Evolutionary conservation across 2,797 vertebrate species (phyloP).

Genomic region (Tenualosa ilisha): DNA sequence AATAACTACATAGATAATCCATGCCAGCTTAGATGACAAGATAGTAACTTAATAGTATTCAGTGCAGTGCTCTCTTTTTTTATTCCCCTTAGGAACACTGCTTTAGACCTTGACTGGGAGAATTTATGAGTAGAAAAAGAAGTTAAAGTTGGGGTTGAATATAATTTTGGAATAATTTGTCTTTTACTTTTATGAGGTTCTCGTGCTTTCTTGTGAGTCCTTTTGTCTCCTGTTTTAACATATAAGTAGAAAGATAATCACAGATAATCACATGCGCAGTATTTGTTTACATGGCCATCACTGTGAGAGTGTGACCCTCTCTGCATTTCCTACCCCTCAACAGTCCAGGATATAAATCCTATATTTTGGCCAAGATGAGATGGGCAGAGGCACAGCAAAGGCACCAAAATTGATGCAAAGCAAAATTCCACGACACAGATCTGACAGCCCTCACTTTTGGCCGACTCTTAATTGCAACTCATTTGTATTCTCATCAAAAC

Average conservation of each 20-base stretch:
- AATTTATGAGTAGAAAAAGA: neutral
- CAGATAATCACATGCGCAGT: neutral
- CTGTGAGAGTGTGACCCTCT: neutral
- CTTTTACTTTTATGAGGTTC: neutral
- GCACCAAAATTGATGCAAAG: neutral
- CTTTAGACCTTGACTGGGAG: neutral
- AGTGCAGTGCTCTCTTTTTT: neutral
- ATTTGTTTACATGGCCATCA: neutral
- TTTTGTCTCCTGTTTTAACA: neutral
- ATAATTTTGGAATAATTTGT: neutral
- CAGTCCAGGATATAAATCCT: neutral
- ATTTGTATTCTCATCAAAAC: slow-evolving; percentile 12
- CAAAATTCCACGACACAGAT: neutral
- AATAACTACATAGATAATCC: slow-evolving; percentile 15
- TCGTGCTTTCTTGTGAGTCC: neutral
- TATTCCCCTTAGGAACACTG: neutral
- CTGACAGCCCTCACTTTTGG: neutral
- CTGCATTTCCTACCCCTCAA: neutral
- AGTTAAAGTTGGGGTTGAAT: neutral
- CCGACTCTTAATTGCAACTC: neutral
- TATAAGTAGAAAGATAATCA: neutral
- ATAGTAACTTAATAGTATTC: slow-evolving; percentile 9
- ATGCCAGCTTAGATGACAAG: slow-evolving; percentile 11
- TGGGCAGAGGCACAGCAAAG: neutral
- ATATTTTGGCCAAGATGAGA: neutral